Conservation (phyloP, 2,888 invertebrate genomes). For the Iselma pallidipennis region DNA sequence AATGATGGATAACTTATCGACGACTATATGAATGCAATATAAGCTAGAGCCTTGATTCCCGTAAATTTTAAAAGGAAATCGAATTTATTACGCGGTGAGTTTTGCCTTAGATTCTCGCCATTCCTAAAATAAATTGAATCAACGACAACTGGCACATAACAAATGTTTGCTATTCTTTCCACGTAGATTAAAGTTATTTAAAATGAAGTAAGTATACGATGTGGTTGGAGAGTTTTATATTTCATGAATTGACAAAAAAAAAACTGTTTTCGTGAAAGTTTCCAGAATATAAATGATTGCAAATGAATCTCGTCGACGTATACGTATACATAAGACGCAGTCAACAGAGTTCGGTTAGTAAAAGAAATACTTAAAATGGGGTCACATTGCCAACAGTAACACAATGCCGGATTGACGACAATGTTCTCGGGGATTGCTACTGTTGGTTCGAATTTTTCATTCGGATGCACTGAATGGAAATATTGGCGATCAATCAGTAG, state of each 20-base stretch:
- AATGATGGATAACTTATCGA: too few species aligned
- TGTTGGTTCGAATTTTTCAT: conserved; percentile 34
- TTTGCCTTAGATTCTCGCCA: conserved; percentile 21
- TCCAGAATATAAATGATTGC: conserved; percentile 49
- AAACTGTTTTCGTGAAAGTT: conserved; percentile 43
- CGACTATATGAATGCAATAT: too few species aligned
- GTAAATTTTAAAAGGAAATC: conserved; percentile 11
- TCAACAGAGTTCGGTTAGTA: conserved; percentile 6
- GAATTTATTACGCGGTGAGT: conserved; percentile 21
- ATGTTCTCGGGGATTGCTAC: conserved; percentile 34
- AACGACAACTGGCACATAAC: conserved; percentile 28
- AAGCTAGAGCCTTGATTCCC: too few species aligned
- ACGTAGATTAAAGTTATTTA: conserved; percentile 36
- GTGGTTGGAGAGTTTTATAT: conserved; percentile 34
- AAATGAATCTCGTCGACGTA: conserved; percentile 44
- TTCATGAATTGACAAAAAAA: conserved; percentile 37
- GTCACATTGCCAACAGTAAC: conserved; percentile 41
- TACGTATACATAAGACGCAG: conserved; percentile 23
- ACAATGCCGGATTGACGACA: conserved; percentile 41
- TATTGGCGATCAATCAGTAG: conserved; percentile 30
- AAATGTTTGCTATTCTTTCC: conserved; percentile 32
- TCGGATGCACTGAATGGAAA: conserved; percentile 33
- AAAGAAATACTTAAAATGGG: conserved; percentile 28
- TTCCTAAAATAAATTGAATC: conserved; percentile 28
- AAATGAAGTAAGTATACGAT: conserved; percentile 36